Evolutionary conservation across 2,113 vertebrate species (phyloP).

Genomic region (Tragelaphus scriptus): DNA sequence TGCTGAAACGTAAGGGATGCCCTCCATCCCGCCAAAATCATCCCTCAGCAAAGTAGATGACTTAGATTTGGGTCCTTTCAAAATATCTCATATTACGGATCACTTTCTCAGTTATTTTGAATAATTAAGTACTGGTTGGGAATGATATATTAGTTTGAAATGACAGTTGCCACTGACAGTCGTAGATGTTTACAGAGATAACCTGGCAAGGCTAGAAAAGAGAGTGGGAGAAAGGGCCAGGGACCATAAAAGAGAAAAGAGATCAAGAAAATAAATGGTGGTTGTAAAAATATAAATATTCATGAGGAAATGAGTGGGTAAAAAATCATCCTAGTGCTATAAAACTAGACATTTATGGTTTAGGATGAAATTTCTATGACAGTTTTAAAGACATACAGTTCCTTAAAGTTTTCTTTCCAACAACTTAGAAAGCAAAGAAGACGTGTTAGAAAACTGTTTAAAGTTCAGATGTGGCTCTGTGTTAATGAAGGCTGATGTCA

Average conservation of each 20-base stretch:
- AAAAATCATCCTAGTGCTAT: not conserved
- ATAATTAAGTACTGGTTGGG: not conserved
- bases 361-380: not conserved
- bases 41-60: not conserved
- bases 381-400: not conserved
- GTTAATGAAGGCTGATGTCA: not conserved
- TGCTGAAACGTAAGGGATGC: not conserved
- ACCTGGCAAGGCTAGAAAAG: not conserved
- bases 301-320: not conserved
- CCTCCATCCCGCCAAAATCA: not conserved
- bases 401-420: not conserved
- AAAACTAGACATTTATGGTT: not conserved
- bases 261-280: conserved; percentile 4
- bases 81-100: not conserved
- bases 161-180: not conserved
- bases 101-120: not conserved
- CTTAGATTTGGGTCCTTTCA: not conserved
- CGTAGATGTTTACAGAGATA: not conserved
- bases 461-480: not conserved
- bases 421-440: not conserved
- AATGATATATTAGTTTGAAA: conserved; percentile 19
- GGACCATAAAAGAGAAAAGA: not conserved
- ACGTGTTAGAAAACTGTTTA: not conserved
- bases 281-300: conserved; percentile 16
- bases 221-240: not conserved